Conservation (phyloP, 1,140 invertebrate genomes). For the Sitobion miscanthi region DNA sequence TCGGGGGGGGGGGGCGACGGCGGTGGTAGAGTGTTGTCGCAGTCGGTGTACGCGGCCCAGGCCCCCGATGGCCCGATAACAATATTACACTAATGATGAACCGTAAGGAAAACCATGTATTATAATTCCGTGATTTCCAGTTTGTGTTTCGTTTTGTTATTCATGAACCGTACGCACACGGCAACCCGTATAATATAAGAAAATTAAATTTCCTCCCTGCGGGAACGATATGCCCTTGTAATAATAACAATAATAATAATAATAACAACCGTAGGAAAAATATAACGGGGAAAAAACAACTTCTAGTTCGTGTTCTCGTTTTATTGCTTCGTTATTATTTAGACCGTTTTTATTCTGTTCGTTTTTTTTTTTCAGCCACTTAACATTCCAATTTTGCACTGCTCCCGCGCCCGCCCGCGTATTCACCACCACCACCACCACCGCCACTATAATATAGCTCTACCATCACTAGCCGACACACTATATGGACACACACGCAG, state of each 20-base stretch:
- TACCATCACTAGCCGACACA: not conserved
- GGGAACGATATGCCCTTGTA: constrained; percentile 34
- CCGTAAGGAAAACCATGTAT: not conserved
- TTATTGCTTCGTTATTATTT: constrained; percentile 32
- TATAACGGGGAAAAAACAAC: not conserved
- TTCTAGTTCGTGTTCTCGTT: not conserved
- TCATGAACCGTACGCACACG: not conserved
- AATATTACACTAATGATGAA: constrained; percentile 12
- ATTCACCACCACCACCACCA: not conserved
- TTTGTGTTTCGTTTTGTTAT: constrained; percentile 40
- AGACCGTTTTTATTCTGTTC: constrained; percentile 15
- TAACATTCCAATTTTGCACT: constrained; percentile 24
- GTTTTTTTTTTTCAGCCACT: not conserved
- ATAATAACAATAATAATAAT: constrained; percentile 40
- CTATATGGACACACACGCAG: not conserved
- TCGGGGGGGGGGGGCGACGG: not conserved
- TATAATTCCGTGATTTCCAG: constrained; percentile 16
- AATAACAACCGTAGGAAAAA: constrained; percentile 11
- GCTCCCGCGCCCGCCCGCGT: not conserved
- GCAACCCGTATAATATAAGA: not conserved
- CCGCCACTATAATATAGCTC: too few species aligned
- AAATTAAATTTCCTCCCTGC: constrained; percentile 38
- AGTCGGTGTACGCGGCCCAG: not conserved
- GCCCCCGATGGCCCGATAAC: not conserved
- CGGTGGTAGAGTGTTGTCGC: not conserved